phyloP scores from a whole-genome alignment of 2,888 invertebrate species.

The Hydraecia micacea region DNA sequence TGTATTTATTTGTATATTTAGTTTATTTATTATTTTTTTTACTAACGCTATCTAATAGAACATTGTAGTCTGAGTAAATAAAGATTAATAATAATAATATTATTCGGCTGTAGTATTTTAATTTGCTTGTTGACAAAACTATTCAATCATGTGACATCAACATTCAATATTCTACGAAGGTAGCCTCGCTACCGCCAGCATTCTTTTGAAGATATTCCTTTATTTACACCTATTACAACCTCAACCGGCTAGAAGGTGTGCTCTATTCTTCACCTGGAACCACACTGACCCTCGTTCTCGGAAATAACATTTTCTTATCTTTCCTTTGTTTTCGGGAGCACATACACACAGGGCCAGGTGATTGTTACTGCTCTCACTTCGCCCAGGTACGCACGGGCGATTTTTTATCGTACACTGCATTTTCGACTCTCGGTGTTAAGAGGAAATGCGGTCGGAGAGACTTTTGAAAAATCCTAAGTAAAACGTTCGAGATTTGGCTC shows the following conservation, averaged over 20 bases:
- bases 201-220: neutral
- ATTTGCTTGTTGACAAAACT: neutral
- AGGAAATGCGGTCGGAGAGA: too few species aligned
- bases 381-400: neutral
- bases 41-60: too few species aligned
- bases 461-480: too few species aligned
- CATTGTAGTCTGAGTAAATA: too few species aligned
- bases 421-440: too few species aligned
- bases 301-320: neutral
- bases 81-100: too few species aligned
- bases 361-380: neutral
- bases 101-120: too few species aligned
- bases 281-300: neutral
- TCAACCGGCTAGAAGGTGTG: neutral
- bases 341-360: too few species aligned
- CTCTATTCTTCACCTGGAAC: conserved; percentile 6
- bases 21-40: too few species aligned
- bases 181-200: neutral
- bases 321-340: conserved; percentile 3
- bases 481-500: too few species aligned
- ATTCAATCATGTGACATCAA: neutral
- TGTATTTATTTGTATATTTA: too few species aligned
- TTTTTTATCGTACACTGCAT: neutral
- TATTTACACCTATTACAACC: neutral
- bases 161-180: neutral